These are phyloP conservation scores for Myotis planiceps DNA, from an alignment of 2,797 vertebrate genomes.

Conservation along the genomic window DNA sequence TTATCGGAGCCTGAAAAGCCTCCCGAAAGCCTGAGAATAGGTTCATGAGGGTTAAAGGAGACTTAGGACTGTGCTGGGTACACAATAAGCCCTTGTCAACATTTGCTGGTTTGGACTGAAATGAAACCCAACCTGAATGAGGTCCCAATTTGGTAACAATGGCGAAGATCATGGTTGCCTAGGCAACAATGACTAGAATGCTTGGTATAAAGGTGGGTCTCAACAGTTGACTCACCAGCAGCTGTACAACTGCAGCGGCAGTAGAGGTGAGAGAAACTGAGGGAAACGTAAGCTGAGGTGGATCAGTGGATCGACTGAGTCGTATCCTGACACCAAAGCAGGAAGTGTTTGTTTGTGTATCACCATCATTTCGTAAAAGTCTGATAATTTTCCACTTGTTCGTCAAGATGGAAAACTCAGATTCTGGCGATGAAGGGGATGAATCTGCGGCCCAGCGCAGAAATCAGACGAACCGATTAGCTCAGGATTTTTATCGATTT, in stretches of 20 bases:
- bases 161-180: neutral
- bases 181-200: neutral
- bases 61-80: neutral
- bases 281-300: rapidly evolving
- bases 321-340: neutral
- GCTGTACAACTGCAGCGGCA: rapidly evolving
- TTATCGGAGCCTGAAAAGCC: neutral
- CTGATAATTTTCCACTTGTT: slow-evolving; percentile 71
- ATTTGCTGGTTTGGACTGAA: neutral
- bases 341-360: neutral
- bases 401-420: slow-evolving; percentile 90
- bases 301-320: rapidly evolving
- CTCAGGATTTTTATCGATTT: slow-evolving; percentile 93
- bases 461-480: slow-evolving; percentile 91
- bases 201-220: rapidly evolving
- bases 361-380: slow-evolving; percentile 81
- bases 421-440: slow-evolving; percentile 90
- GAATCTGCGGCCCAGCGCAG: slow-evolving; percentile 89
- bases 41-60: neutral
- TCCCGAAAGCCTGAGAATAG: neutral
- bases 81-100: neutral
- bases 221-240: neutral
- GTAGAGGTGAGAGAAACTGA: rapidly evolving
- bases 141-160: neutral
- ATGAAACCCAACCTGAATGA: neutral